Evolutionary conservation across 2,888 invertebrate species (phyloP).

Genomic region (Leucophenga maculata): DNA sequence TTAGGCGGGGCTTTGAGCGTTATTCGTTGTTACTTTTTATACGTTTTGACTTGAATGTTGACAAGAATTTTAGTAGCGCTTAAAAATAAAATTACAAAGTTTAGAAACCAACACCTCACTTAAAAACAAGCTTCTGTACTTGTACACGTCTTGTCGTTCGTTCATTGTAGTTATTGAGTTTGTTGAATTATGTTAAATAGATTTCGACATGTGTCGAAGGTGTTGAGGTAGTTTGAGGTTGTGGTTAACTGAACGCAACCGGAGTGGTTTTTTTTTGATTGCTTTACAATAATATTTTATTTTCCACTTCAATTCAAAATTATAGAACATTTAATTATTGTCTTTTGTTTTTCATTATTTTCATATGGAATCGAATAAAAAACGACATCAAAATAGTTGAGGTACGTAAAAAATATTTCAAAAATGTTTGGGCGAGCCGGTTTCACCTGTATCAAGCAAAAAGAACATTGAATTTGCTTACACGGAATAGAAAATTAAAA

Average conservation of each 20-base stretch:
- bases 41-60: background rate
- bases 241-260: background rate
- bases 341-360: background rate
- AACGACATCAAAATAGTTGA: background rate
- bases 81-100: background rate
- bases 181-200: background rate
- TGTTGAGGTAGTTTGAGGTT: background rate
- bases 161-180: background rate
- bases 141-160: background rate
- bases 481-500: too few species aligned
- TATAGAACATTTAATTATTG: background rate
- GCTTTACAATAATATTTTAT: background rate
- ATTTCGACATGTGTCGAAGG: background rate
- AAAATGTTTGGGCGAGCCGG: slow-evolving; percentile 71
- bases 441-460: slow-evolving; percentile 64
- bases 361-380: background rate
- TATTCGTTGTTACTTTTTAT: background rate
- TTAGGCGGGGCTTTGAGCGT: background rate
- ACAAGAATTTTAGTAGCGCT: slow-evolving; percentile 18
- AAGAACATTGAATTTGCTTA: background rate
- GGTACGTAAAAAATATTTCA: slow-evolving; percentile 51
- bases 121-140: slow-evolving; percentile 12
- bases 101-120: too few species aligned
- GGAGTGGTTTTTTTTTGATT: background rate
- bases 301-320: background rate